phyloP scores from a whole-genome alignment of 2,113 vertebrate species.

The Sinosuthora webbiana region DNA sequence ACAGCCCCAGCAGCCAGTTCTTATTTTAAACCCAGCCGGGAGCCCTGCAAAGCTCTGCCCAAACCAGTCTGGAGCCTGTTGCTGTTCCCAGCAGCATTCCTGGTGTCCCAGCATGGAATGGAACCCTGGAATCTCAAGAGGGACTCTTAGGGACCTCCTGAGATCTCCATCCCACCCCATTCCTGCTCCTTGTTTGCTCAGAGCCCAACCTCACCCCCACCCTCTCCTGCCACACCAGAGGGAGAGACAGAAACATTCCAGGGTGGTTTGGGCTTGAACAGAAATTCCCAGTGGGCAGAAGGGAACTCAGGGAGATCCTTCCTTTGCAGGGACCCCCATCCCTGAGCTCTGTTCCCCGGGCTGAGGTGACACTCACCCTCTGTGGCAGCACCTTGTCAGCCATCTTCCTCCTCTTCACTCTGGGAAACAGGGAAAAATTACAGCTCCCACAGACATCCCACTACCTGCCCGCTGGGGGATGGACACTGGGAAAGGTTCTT shows the following conservation, averaged over 20 bases:
- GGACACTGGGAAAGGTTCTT: rapidly evolving
- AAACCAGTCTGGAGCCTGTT: not conserved
- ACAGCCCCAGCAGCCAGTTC: rapidly evolving
- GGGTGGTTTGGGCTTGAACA: not conserved
- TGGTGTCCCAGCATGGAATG: not conserved
- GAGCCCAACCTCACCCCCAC: not conserved
- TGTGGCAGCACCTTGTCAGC: constrained; percentile 98
- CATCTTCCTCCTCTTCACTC: constrained; percentile 96
- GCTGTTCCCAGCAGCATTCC: not conserved
- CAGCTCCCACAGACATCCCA: not conserved
- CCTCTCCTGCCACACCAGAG: not conserved
- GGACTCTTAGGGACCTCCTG: not conserved
- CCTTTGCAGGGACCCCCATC: not conserved
- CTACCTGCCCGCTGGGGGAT: not conserved
- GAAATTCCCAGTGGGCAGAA: not conserved
- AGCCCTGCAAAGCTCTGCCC: not conserved
- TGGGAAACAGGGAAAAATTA: constrained; percentile 29
- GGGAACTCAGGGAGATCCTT: not conserved
- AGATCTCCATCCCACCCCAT: not conserved
- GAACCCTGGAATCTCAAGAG: too few species aligned
- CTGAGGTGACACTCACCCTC: constrained; percentile 78
- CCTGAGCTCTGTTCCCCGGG: rapidly evolving
- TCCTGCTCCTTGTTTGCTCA: not conserved
- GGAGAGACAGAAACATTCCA: not conserved
- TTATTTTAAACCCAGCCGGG: not conserved